Evolutionary conservation across 2,888 invertebrate species (phyloP).

Genomic region (Marasmarcha lunaedactyla): DNA sequence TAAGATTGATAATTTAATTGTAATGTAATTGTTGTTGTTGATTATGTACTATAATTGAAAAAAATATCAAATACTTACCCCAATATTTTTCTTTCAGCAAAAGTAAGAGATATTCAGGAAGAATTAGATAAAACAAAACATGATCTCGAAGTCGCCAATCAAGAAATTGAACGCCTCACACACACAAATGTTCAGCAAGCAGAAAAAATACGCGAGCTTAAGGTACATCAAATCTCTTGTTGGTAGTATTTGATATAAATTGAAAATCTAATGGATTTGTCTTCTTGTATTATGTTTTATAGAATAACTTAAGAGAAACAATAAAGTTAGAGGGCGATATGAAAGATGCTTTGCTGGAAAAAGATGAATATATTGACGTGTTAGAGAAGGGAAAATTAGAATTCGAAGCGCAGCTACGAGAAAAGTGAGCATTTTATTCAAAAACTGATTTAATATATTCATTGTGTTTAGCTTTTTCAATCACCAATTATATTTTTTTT

Average conservation of each 20-base stretch:
- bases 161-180: constrained; percentile 16
- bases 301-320: constrained; percentile 32
- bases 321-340: constrained; percentile 24
- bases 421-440: constrained; percentile 25
- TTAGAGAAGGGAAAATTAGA: constrained; percentile 31
- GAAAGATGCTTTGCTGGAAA: constrained; percentile 27
- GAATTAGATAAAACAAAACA: constrained; percentile 27
- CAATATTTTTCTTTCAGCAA: constrained; percentile 19
- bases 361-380: constrained; percentile 33
- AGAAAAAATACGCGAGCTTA: too few species aligned
- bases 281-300: constrained; percentile 11
- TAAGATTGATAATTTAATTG: too few species aligned
- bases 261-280: too few species aligned
- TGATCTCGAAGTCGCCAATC: constrained; percentile 26
- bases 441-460: too few species aligned
- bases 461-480: too few species aligned
- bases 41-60: too few species aligned
- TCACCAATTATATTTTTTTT: constrained; percentile 2
- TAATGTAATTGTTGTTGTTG: too few species aligned
- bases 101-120: constrained; percentile 14
- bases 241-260: too few species aligned
- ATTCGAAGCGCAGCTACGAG: constrained; percentile 33
- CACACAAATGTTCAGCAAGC: too few species aligned
- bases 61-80: too few species aligned
- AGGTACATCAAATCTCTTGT: too few species aligned